These are phyloP conservation scores for Arnoldichthys spilopterus DNA, from an alignment of 2,797 vertebrate species.

Conservation along the genomic window DNA sequence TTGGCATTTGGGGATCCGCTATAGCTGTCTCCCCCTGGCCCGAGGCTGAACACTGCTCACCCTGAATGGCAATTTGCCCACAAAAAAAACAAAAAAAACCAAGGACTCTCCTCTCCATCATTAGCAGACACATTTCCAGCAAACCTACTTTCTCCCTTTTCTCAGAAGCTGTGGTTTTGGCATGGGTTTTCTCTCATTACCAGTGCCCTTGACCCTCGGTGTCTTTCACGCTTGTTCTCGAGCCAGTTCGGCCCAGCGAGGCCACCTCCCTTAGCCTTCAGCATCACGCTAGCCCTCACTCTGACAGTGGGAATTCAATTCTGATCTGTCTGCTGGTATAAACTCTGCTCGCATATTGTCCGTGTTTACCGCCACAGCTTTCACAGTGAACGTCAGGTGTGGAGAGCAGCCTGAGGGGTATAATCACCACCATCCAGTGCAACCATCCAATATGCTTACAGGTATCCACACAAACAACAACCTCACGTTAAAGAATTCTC, in stretches of 20 bases:
- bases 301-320: constrained; percentile 19
- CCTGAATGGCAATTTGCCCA: constrained; percentile 43
- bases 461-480: no score
- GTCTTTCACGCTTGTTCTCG: constrained; percentile 12
- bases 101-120: not conserved
- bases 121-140: constrained; percentile 45
- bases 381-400: not conserved
- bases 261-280: not conserved
- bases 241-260: constrained; percentile 23
- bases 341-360: not conserved
- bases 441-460: no score
- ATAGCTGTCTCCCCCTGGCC: constrained; percentile 33
- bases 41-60: constrained; percentile 32
- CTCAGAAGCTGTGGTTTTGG: not conserved
- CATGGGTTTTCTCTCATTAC: constrained; percentile 12
- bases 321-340: constrained; percentile 1
- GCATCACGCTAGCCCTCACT: constrained; percentile 1
- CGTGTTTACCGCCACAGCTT: not conserved
- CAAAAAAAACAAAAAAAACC: constrained; percentile 40
- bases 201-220: constrained; percentile 10
- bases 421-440: not conserved
- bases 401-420: not conserved
- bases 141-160: not conserved
- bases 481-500: no score
- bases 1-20: constrained; percentile 32